Conservation (phyloP, 2,113 vertebrate genomes). For the Gasterosteus nipponicus region DNA sequence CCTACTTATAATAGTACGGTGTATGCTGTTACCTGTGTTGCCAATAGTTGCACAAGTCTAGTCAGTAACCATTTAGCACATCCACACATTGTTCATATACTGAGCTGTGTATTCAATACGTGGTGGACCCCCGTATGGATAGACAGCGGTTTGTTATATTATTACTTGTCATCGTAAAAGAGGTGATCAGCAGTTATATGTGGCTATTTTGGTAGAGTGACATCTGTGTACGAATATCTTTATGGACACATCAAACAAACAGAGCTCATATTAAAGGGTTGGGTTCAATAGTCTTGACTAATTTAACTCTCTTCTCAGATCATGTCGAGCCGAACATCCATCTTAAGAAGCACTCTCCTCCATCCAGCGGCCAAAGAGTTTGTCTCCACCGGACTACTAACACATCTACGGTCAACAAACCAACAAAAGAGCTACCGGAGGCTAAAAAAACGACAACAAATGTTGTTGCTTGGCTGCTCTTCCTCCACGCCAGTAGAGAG, state of each 20-base stretch:
- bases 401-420: constrained; percentile 1
- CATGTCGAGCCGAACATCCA: constrained; percentile 42
- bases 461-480: constrained; percentile 8
- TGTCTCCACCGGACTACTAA: constrained; percentile 10
- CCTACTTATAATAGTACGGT: not conserved
- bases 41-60: not conserved
- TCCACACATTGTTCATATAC: not conserved
- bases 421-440: constrained; percentile 3
- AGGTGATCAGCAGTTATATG: not conserved
- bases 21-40: not conserved
- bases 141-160: not conserved
- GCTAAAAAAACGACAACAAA: constrained; percentile 1
- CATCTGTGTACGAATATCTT: not conserved
- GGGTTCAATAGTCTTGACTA: not conserved
- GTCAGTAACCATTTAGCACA: not conserved
- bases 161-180: not conserved
- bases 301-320: constrained; percentile 48
- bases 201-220: not conserved
- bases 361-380: constrained; percentile 51
- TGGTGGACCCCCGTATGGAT: not conserved
- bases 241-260: not conserved
- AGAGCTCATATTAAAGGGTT: not conserved
- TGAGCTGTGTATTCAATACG: not conserved
- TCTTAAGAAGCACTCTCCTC: constrained; percentile 30
- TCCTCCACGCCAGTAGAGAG: constrained; percentile 15